Evolutionary conservation across 30 jellyfish, hydroid and myxozoan species (phyloP), one percentile per base, ranked within the genome.

Genomic region (Calvadosia cruxmelitensis): DNA sequence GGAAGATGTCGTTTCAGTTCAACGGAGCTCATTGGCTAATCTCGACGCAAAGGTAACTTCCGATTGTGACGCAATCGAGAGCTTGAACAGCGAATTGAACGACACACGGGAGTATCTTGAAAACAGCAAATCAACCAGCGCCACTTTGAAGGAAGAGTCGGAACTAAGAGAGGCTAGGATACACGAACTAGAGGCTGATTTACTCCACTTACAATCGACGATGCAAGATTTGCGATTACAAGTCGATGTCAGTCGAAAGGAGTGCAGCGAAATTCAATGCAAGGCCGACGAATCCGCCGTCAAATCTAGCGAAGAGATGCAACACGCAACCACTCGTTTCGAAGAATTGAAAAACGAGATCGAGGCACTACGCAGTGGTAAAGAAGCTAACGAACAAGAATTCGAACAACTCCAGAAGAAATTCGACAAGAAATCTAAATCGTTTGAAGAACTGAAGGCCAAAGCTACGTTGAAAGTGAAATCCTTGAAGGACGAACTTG

Each of bases 391-490:
- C 10, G 10, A 10, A 42, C 10, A 20, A 10, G 20, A 42, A 10
- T 42, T 5, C 20, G 15, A 42, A 5, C 27, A 5, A 0, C 23
- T 77, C 70, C 53, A 68, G 53, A 48, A 32, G 31, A 57, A 13
- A 5, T 2, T 76, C 24, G 52, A 50, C 7, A 77, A 66, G 52
- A 76, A 76, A 31, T 31, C 15, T 31, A 77, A 68, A 34, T 15
- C 31, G 1, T 67, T 77, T 28, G 90, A 77, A 28, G 90, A 77
- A 27, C 68, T 65, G 61, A 77, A 77, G 68, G 81, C 63, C 23
- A 77, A 68, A 36, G 90, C 68, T 16, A 29, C 63, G 66, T 65
- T 50, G 65, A 77, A 77, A 31, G 53, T 77, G 70, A 77, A 77
- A 48, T 52, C 90, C 5, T 15, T 68, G 71, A 77, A 77, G 42